Conservation (phyloP, 2,888 invertebrate species). For the Platypus cylindrus region DNA sequence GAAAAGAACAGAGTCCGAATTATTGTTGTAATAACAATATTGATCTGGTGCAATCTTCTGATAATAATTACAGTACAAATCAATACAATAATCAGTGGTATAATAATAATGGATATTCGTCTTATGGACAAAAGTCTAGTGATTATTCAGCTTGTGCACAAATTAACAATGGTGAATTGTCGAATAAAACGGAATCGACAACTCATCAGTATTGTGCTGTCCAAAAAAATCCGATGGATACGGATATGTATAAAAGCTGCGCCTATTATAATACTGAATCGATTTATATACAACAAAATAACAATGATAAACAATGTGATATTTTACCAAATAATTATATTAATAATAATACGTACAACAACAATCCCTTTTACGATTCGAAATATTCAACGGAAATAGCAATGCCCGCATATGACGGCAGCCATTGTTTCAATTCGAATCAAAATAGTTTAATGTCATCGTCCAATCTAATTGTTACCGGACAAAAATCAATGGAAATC, state of each 20-base stretch:
- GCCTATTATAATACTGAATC: constrained; percentile 14
- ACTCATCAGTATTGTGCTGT: constrained; percentile 25
- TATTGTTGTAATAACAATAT: constrained; percentile 28
- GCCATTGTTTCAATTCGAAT: too few species aligned
- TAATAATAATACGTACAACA: constrained; percentile 5
- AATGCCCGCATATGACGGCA: too few species aligned
- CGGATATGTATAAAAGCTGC: constrained; percentile 15
- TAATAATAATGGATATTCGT: constrained; percentile 20
- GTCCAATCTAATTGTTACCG: too few species aligned
- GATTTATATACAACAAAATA: constrained; percentile 11
- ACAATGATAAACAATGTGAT: constrained; percentile 8
- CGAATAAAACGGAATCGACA: not conserved
- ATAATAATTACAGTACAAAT: constrained; percentile 17
- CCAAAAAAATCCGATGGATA: constrained; percentile 19
- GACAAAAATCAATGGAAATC: too few species aligned
- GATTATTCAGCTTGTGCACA: constrained; percentile 31
- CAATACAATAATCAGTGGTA: constrained; percentile 22
- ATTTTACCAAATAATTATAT: constrained; percentile 1
- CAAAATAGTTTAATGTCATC: too few species aligned
- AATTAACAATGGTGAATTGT: constrained; percentile 18
- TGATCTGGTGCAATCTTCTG: constrained; percentile 23
- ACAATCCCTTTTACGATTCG: too few species aligned
- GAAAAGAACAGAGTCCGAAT: constrained; percentile 30
- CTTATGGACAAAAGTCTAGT: constrained; percentile 20
- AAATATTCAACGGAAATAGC: too few species aligned